Evolutionary conservation across 2,888 invertebrate species (phyloP).

Genomic region (Aspidapion aeneum): DNA sequence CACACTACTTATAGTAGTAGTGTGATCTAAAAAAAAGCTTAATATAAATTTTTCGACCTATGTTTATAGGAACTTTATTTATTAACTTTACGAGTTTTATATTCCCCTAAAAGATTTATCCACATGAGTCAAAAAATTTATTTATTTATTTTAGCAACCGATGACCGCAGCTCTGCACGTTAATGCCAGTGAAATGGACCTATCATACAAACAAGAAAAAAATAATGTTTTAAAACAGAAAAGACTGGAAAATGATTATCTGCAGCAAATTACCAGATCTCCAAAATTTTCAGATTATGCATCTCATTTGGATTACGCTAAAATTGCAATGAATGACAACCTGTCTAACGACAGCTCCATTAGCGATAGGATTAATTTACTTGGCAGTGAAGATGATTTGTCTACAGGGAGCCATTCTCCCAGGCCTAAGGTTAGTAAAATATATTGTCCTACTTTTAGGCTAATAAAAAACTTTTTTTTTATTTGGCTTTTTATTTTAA

Average conservation of each 20-base stretch:
- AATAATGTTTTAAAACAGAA: constrained; percentile 40
- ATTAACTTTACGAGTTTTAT: too few species aligned
- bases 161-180: constrained; percentile 45
- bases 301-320: constrained; percentile 17
- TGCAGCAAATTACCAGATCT: constrained; percentile 39
- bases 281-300: constrained; percentile 35
- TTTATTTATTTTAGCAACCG: constrained; percentile 40
- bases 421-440: constrained; percentile 39
- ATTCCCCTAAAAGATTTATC: too few species aligned
- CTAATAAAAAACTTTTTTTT: too few species aligned
- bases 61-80: too few species aligned
- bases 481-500: too few species aligned
- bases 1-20: too few species aligned
- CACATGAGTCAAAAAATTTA: too few species aligned
- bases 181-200: constrained; percentile 43
- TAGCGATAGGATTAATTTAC: constrained; percentile 46
- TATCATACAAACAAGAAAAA: constrained; percentile 41
- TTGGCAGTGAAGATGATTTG: constrained; percentile 55
- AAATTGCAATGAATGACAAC: constrained; percentile 45
- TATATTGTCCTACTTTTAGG: too few species aligned
- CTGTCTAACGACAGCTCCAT: constrained; percentile 54
- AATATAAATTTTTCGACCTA: too few species aligned
- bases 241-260: constrained; percentile 50
- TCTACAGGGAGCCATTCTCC: constrained; percentile 56
- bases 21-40: too few species aligned